phyloP scores from a whole-genome alignment of 2,888 invertebrate genomes.

The Strigamia crassipes region DNA sequence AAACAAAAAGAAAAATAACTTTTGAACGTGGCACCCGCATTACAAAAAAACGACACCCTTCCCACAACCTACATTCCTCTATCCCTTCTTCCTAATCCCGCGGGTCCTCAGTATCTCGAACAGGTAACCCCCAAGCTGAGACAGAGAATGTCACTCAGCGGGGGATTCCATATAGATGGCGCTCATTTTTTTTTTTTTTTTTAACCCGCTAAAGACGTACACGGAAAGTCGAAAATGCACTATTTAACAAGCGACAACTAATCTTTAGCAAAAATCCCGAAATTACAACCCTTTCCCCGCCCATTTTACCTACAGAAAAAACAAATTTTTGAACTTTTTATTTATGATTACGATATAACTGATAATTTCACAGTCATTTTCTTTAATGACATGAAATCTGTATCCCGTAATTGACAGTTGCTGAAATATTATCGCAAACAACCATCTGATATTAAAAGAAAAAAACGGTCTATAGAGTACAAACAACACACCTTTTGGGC shows the following conservation, averaged over 20 bases:
- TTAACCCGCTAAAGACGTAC: slow-evolving; percentile 2
- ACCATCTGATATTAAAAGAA: neutral
- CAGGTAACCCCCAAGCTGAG: slow-evolving; percentile 40
- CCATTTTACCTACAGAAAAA: no score
- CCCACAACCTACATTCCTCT: neutral
- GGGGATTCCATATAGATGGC: slow-evolving; percentile 6
- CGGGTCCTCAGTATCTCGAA: slow-evolving; percentile 14
- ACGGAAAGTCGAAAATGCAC: neutral
- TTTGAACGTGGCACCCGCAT: slow-evolving; percentile 32
- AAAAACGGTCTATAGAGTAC: neutral
- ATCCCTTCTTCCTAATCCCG: slow-evolving; percentile 20
- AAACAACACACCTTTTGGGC: neutral
- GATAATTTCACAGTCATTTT: no score
- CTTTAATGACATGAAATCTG: no score
- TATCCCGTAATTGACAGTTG: neutral
- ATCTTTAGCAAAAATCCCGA: neutral
- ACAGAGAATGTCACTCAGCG: slow-evolving; percentile 33
- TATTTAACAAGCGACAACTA: neutral
- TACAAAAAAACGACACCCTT: slow-evolving; percentile 29
- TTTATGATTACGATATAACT: no score
- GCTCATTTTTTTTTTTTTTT: slow-evolving; percentile 2
- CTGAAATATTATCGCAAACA: neutral
- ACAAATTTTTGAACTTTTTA: neutral
- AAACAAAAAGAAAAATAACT: slow-evolving; percentile 28
- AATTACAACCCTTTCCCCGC: no score